phyloP scores from a whole-genome alignment of 1,140 invertebrate species.

The Goniozus legneri region DNA sequence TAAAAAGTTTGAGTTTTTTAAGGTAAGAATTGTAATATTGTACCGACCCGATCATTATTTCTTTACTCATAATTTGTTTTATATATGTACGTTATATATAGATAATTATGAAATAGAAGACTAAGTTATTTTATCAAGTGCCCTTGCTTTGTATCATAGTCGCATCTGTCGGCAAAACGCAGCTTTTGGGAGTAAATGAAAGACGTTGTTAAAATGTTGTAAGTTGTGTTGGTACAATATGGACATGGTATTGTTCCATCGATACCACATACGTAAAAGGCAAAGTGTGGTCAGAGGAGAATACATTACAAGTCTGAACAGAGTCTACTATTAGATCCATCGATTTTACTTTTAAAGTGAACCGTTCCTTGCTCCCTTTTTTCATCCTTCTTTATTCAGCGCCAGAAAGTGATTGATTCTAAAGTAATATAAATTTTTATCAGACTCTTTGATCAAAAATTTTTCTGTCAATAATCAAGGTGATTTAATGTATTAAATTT shows the following conservation, averaged over 20 bases:
- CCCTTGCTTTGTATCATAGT: constrained; percentile 56
- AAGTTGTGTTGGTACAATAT: constrained; percentile 42
- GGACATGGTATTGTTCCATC: constrained; percentile 31
- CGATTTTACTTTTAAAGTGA: constrained; percentile 31
- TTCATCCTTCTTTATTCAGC: too few relatives aligned
- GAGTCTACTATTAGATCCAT: constrained; percentile 43
- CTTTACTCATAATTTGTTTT: constrained; percentile 52
- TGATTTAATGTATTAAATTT: too few relatives aligned
- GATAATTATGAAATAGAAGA: constrained; percentile 54
- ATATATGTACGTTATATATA: constrained; percentile 53
- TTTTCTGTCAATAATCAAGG: too few relatives aligned
- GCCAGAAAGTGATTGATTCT: too few relatives aligned
- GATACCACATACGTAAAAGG: constrained; percentile 39
- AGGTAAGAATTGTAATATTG: constrained; percentile 38
- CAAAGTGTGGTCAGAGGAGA: constrained; percentile 44
- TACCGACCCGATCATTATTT: constrained; percentile 48
- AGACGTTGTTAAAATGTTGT: constrained; percentile 42
- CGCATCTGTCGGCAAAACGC: constrained; percentile 46
- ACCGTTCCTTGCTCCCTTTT: not conserved
- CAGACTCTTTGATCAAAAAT: too few relatives aligned
- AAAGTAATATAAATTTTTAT: too few relatives aligned
- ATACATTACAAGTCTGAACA: constrained; percentile 51
- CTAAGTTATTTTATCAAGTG: constrained; percentile 57
- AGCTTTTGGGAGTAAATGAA: constrained; percentile 39
- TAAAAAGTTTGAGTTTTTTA: too few relatives aligned